Evolutionary conservation across 2,888 invertebrate species (phyloP).

Genomic region (Tillus elongatus): DNA sequence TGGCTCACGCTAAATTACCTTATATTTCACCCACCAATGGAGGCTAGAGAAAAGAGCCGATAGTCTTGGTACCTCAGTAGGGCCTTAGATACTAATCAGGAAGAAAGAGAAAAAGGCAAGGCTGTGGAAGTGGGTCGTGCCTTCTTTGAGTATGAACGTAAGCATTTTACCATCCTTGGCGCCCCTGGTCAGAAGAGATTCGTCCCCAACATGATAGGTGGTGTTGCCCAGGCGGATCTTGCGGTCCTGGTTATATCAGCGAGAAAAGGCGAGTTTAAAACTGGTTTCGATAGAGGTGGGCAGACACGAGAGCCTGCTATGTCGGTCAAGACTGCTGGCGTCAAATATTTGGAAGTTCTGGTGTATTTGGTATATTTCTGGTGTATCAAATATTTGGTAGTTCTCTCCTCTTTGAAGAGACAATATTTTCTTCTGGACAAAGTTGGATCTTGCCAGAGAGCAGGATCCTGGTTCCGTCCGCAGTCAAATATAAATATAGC

Average conservation of each 20-base stretch:
- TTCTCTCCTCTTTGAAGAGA: too few species aligned
- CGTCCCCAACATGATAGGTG: conserved; percentile 98
- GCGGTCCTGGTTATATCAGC: conserved; percentile 97
- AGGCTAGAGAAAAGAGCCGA: too few species aligned
- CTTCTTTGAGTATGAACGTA: conserved; percentile 97
- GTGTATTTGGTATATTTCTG: too few species aligned
- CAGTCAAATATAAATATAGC: too few species aligned
- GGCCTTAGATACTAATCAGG: too few species aligned
- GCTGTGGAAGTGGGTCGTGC: conserved; percentile 98
- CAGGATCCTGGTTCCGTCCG: too few species aligned
- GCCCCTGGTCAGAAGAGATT: conserved; percentile 99
- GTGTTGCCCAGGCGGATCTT: conserved; percentile 92
- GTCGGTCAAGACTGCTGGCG: conserved; percentile 98
- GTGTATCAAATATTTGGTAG: too few species aligned
- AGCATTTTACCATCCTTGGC: conserved; percentile 98
- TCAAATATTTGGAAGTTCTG: conserved; percentile 94
- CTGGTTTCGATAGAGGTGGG: conserved; percentile 98
- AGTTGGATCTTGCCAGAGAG: too few species aligned
- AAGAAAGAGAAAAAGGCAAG: conserved; percentile 93
- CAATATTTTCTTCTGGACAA: too few species aligned
- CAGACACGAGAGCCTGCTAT: conserved; percentile 99
- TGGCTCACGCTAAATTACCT: too few species aligned
- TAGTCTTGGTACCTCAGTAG: too few species aligned
- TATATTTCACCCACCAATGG: too few species aligned
- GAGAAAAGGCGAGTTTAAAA: conserved; percentile 98